A percentile compares a stretch with the other conserved stretches of the same genome.
Conservation (phyloP, 2,113 vertebrate species). For the Cyanocitta stelleri region DNA sequence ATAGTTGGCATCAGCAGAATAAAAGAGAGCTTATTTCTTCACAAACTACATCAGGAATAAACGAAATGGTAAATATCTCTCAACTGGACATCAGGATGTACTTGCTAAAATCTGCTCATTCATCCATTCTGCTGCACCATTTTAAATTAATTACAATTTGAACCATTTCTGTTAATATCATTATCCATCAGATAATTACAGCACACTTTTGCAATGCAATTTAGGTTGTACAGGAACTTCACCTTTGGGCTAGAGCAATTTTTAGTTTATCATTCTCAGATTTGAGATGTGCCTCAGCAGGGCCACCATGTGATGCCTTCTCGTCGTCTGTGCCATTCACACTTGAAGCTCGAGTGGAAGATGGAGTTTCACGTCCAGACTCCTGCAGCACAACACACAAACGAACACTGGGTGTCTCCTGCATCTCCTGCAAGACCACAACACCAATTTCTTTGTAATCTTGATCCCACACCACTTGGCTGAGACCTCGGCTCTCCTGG, state of each 20-base stretch:
- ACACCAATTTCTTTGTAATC: not conserved
- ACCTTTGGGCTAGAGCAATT: conserved; percentile 88
- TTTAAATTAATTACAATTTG: conserved; percentile 5
- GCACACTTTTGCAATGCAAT: not conserved
- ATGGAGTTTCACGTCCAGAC: conserved; percentile 82
- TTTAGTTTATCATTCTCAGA: conserved; percentile 90
- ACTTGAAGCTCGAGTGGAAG: conserved; percentile 85
- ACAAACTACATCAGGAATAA: not conserved
- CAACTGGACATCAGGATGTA: not conserved
- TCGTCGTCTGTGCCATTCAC: conserved; percentile 95
- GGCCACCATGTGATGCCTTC: conserved; percentile 80
- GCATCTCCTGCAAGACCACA: not conserved
- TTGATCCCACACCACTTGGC: not conserved
- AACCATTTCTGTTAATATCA: not conserved
- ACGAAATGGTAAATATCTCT: not conserved
- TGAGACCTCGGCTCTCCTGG: not conserved
- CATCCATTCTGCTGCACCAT: not conserved
- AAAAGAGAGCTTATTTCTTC: not conserved
- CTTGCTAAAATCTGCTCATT: not conserved
- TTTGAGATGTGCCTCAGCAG: conserved; percentile 78
- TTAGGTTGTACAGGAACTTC: not conserved
- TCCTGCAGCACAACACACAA: conserved; percentile 68
- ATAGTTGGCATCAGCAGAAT: not conserved
- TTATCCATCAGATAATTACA: not conserved
- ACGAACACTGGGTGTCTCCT: not conserved